phyloP scores from a whole-genome alignment of 2,797 vertebrate species.

The Anguilla megastoma region DNA sequence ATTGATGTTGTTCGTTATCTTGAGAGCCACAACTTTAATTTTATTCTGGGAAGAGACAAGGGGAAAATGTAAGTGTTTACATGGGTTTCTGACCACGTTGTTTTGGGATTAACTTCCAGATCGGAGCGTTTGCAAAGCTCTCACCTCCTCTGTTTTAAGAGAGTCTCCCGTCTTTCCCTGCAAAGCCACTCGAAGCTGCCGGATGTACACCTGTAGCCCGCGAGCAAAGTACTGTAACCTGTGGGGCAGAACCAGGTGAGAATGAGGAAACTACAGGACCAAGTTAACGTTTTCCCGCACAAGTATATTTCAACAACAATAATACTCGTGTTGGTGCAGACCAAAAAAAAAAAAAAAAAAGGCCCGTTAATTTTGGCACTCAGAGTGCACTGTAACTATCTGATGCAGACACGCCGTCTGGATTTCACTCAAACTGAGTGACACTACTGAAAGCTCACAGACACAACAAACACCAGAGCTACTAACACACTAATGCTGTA shows the following conservation, averaged over 20 bases:
- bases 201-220: constrained; percentile 95
- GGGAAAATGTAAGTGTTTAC: too few species aligned
- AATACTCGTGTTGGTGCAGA: not conserved
- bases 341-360: not conserved
- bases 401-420: not conserved
- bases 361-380: not conserved
- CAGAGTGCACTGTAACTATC: not conserved
- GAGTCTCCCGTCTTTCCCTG: constrained; percentile 97
- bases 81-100: too few species aligned
- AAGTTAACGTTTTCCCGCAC: not conserved
- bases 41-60: constrained; percentile 83
- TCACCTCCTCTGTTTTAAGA: constrained; percentile 96
- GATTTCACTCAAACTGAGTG: not conserved
- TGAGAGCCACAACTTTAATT: constrained; percentile 98
- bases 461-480: not conserved
- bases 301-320: not conserved
- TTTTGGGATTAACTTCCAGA: not conserved
- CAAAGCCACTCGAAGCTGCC: constrained; percentile 91
- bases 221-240: constrained; percentile 98
- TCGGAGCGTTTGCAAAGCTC: not conserved
- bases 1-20: constrained; percentile 99
- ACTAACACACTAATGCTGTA: not conserved
- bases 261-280: not conserved
- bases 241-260: constrained; percentile 26
- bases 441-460: not conserved